Base-by-base conservation (phyloP, 2,888 invertebrate genomes). In the Vanessa cardui region DNA sequence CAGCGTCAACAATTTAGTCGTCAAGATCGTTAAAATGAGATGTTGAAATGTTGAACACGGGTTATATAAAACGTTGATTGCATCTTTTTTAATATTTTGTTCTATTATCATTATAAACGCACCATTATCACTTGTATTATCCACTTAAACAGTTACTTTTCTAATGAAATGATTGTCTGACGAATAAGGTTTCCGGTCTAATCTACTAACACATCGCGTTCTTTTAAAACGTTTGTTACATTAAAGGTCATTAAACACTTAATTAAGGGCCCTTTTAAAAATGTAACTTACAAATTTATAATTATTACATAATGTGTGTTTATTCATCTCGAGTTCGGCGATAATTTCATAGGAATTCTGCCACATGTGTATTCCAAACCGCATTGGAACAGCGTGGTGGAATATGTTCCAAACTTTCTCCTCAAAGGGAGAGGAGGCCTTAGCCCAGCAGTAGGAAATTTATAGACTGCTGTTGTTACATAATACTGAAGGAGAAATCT, bases 1-100 rank as follows among this genome's bases (percentile, higher is more conserved):
- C 80, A 75, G 76, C 82, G 83, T 87, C 85, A 81, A 80, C 81
- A 79, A 85, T 86, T 87, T 86, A 85, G 84, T 82, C 83, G 86
- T 87, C 87, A 85, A 85, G 83, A 82, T 77, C 70, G 79, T 78
- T 75, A 73, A 70, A 79, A 74, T 76, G 76, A 80, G 80, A 82
- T 82, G 81, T 83, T 81, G 78, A 79, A 80, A 80, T 75, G 39
- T 77, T 77, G 69, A 73, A 77, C 77, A 75, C 74, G 69, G 71
- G 74, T 74, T 74, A 73, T 69, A 72, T 76, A 75, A 66, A 71
- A 70, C 52, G 72, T 73, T 69, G 70, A 72, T 56, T 54, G 61
- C 65, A 26, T 33, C 61, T 46, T 21, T 54, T 60, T 66, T 61
- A 54, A 49, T 21, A 49, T 65, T 69, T 65, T 64, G 68, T 65